Conservation (phyloP, 2,888 invertebrate species). For the Glyphotaelius pellucidus region DNA sequence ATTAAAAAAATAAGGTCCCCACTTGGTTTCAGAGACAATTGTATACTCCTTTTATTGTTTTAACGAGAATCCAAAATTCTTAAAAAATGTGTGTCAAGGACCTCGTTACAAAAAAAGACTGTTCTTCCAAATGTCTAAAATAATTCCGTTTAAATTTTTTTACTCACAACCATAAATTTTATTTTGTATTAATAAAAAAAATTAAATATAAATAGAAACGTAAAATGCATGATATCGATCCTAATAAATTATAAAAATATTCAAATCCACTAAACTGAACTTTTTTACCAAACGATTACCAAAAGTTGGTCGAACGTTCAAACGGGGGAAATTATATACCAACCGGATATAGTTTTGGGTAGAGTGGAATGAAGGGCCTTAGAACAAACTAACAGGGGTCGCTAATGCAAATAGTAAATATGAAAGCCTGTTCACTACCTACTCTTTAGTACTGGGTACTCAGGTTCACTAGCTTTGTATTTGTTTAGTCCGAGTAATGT, state of each 20-base stretch:
- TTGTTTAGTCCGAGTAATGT: constrained; percentile 9
- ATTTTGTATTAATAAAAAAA: not conserved
- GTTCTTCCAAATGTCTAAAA: too few relatives aligned
- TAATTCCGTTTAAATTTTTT: too few relatives aligned
- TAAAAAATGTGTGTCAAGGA: too few relatives aligned
- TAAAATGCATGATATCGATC: not conserved
- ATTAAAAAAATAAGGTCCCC: not conserved
- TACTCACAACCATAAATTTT: too few relatives aligned
- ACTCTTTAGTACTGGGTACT: not conserved
- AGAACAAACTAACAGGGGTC: not conserved
- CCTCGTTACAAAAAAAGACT: too few relatives aligned
- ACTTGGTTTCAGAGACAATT: not conserved
- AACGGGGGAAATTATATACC: not conserved
- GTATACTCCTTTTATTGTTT: not conserved
- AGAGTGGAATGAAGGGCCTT: not conserved
- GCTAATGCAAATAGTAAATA: constrained; percentile 29
- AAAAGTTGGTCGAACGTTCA: not conserved
- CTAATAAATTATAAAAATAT: not conserved
- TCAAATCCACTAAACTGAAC: too few relatives aligned
- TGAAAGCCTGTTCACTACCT: constrained; percentile 10
- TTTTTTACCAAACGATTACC: not conserved
- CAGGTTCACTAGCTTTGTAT: constrained; percentile 20
- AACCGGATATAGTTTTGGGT: not conserved
- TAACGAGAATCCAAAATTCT: not conserved
- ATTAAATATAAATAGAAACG: not conserved